phyloP scores from a whole-genome alignment of 2,113 vertebrate genomes.

The Lepus americanus region DNA sequence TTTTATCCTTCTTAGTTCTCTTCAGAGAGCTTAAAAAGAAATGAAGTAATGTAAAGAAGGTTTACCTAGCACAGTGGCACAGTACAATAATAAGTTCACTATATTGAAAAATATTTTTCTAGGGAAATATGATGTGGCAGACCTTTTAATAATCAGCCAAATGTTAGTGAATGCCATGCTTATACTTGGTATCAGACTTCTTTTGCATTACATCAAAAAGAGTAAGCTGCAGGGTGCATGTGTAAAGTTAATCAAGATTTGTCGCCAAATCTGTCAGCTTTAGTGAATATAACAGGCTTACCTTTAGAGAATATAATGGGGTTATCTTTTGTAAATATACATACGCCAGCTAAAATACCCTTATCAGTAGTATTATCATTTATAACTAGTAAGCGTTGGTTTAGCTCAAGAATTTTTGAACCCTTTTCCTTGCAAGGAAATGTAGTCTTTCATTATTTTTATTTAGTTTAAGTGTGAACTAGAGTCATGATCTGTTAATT shows the following conservation, averaged over 20 bases:
- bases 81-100: not conserved
- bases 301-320: not conserved
- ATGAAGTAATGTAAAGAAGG: not conserved
- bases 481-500: not conserved
- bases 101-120: not conserved
- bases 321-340: constrained; percentile 4
- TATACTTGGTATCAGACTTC: not conserved
- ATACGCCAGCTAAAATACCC: not conserved
- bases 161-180: not conserved
- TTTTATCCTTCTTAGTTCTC: constrained; percentile 22
- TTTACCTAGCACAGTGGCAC: not conserved
- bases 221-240: not conserved
- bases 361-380: not conserved
- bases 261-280: not conserved
- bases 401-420: not conserved
- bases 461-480: not conserved
- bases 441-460: not conserved
- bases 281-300: not conserved
- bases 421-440: not conserved
- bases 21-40: constrained; percentile 24
- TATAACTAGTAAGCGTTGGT: not conserved
- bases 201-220: not conserved
- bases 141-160: not conserved
- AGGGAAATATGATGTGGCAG: not conserved
- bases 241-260: not conserved